Evolutionary conservation across 2,888 invertebrate genomes (phyloP).

Genomic region (Strigamia transsilvanica): DNA sequence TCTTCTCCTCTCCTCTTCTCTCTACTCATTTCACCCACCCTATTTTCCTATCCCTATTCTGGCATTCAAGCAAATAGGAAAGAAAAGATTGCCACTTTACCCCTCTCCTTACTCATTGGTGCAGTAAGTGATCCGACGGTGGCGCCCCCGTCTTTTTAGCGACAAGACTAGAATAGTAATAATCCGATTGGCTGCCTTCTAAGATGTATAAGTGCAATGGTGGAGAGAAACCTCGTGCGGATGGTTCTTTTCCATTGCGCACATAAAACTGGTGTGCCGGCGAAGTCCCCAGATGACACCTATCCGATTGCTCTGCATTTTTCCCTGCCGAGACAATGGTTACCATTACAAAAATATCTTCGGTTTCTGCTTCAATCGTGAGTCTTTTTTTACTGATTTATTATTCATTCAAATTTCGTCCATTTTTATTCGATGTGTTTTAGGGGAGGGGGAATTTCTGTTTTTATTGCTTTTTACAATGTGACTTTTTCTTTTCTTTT

Average conservation of each 20-base stretch:
- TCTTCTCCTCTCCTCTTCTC: background rate
- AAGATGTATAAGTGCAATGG: conserved; percentile 40
- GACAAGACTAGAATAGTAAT: conserved; percentile 47
- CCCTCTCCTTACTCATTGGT: conserved; percentile 49
- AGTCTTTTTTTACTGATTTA: conserved; percentile 12
- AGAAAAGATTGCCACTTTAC: conserved; percentile 49
- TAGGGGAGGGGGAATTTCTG: background rate
- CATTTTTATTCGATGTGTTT: background rate
- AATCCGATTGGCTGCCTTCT: conserved; percentile 48
- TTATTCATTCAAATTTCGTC: background rate
- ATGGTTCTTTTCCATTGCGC: conserved; percentile 47
- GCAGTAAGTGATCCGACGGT: conserved; percentile 47
- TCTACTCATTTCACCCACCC: conserved; percentile 1
- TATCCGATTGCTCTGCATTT: conserved; percentile 29
- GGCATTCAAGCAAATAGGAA: conserved; percentile 49
- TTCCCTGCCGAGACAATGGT: background rate
- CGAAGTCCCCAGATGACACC: conserved; percentile 43
- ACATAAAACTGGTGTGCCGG: conserved; percentile 28
- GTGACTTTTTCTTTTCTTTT: background rate
- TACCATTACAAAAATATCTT: conserved; percentile 16
- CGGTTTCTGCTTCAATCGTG: background rate
- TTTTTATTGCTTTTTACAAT: background rate
- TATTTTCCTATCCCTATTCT: conserved; percentile 31
- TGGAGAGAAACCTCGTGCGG: conserved; percentile 43
- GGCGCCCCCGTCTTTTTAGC: conserved; percentile 48